Evolutionary conservation across 2,888 invertebrate species (phyloP).

Genomic region (Nomada flava): DNA sequence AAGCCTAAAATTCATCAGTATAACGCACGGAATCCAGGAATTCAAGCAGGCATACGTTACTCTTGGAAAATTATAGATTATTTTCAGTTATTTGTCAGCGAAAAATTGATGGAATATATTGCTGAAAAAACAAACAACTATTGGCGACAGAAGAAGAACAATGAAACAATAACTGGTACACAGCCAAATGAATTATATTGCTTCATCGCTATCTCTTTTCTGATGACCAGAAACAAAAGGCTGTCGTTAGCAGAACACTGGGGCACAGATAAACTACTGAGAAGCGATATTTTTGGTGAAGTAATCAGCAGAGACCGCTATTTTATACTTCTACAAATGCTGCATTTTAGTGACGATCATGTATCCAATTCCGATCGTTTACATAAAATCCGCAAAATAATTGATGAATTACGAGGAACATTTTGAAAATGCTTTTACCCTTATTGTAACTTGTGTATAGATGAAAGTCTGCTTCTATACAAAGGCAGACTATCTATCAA

Average conservation of each 20-base stretch:
- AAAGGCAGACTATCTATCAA: too few species aligned
- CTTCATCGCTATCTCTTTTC: constrained; percentile 17
- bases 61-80: too few species aligned
- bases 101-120: constrained; percentile 10
- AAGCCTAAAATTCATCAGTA: too few species aligned
- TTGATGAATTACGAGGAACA: constrained; percentile 25
- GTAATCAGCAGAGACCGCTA: constrained; percentile 31
- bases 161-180: background rate
- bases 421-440: constrained; percentile 24
- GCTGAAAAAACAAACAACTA: constrained; percentile 23
- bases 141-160: constrained; percentile 6
- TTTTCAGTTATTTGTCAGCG: background rate
- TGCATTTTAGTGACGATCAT: constrained; percentile 16
- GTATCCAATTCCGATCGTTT: constrained; percentile 5
- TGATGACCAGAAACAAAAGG: constrained; percentile 20
- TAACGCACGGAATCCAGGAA: too few species aligned
- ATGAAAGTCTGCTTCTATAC: constrained; percentile 23
- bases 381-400: constrained; percentile 33
- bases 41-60: too few species aligned
- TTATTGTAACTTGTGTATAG: constrained; percentile 25
- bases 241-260: constrained; percentile 21
- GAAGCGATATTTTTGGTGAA: constrained; percentile 35
- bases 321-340: constrained; percentile 6
- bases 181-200: background rate
- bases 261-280: constrained; percentile 15